These are phyloP conservation scores for Spheniscus humboldti DNA, from an alignment of 2,797 vertebrate species.

Conservation along the genomic window DNA sequence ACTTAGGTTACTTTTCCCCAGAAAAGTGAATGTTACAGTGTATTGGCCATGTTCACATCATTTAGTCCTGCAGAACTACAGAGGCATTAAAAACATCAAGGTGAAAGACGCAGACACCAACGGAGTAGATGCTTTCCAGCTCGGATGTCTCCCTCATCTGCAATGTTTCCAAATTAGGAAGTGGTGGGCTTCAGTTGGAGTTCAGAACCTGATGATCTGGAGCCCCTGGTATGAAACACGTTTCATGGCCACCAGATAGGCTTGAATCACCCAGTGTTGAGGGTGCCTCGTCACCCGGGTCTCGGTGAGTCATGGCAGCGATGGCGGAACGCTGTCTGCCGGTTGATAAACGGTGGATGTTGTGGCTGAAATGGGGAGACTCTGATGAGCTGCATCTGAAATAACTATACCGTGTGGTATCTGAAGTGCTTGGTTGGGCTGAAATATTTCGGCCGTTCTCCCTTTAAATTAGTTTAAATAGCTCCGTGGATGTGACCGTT, in stretches of 20 bases:
- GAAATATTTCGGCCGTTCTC: not conserved
- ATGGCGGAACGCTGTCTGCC: not conserved
- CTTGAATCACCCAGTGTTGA: not conserved
- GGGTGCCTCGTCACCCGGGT: not conserved
- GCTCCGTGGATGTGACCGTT: not conserved
- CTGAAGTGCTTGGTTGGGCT: not conserved
- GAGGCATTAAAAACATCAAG: not conserved
- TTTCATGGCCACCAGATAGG: not conserved
- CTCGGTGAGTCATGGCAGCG: not conserved
- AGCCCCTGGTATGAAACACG: constrained; percentile 5
- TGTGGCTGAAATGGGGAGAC: not conserved
- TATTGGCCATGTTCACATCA: not conserved
- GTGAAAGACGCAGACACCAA: not conserved
- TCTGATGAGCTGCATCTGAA: not conserved
- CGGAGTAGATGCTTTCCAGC: not conserved
- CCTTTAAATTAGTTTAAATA: not conserved
- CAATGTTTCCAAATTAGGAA: constrained; percentile 16
- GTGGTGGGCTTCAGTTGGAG: not conserved
- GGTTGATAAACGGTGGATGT: not conserved
- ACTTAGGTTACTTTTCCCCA: not conserved
- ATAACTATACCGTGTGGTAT: fast-evolving
- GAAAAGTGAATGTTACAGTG: not conserved
- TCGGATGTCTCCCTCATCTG: not conserved
- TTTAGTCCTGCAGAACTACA: not conserved
- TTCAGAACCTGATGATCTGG: not conserved